Evolutionary conservation across 1,140 invertebrate genomes (phyloP).

Genomic region (Leguminivora glycinivorella): DNA sequence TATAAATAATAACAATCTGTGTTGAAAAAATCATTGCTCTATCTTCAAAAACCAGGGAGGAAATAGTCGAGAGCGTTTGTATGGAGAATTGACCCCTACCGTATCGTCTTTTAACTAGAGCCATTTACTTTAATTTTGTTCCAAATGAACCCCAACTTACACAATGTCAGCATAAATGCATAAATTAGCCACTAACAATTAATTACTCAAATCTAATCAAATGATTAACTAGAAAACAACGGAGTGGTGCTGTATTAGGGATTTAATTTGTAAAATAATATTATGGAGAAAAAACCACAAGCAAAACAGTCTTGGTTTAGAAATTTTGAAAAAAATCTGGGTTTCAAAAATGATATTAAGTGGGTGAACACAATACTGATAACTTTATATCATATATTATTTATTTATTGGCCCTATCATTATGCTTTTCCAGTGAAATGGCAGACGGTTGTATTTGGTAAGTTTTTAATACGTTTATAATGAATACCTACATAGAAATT

Average conservation of each 20-base stretch:
- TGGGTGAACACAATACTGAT: conserved; percentile 59
- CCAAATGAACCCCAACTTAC: not conserved
- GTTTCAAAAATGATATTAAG: conserved; percentile 69
- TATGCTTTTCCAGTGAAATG: conserved; percentile 69
- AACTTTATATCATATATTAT: conserved; percentile 57
- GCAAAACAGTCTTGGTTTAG: conserved; percentile 44
- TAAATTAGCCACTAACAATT: conserved; percentile 8
- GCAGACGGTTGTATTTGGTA: conserved; percentile 67
- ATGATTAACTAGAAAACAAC: not conserved
- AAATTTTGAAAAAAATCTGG: conserved; percentile 57
- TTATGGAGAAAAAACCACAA: conserved; percentile 42
- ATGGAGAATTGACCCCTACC: too few relatives aligned
- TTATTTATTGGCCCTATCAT: conserved; percentile 62
- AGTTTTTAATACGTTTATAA: conserved; percentile 33
- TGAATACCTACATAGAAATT: too few relatives aligned
- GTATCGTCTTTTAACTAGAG: too few relatives aligned
- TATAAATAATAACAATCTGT: too few relatives aligned
- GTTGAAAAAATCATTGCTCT: too few relatives aligned
- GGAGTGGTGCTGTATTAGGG: not conserved
- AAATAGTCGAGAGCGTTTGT: too few relatives aligned
- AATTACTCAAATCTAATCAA: not conserved
- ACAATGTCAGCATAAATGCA: conserved; percentile 2
- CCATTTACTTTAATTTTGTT: not conserved
- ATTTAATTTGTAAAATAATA: conserved; percentile 3
- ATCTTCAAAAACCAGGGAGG: too few relatives aligned